Evolutionary conservation across 2,888 invertebrate genomes (phyloP).

Genomic region (Mythimna albipuncta): DNA sequence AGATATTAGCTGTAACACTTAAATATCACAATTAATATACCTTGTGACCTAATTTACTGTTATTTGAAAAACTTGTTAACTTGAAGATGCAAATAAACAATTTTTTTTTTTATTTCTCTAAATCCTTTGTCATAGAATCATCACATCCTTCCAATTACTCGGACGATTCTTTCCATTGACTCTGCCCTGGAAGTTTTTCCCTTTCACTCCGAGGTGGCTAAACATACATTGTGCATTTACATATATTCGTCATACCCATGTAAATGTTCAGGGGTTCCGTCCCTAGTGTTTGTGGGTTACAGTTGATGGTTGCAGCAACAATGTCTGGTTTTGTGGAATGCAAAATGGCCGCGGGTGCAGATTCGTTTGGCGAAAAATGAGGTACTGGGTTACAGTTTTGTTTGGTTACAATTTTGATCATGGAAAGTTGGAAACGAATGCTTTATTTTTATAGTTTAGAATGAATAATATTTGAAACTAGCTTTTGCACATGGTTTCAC

Average conservation of each 20-base stretch:
- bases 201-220: constrained; percentile 48
- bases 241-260: constrained; percentile 61
- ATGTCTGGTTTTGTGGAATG: constrained; percentile 47
- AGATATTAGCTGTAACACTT: too few species aligned
- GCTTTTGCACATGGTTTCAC: too few species aligned
- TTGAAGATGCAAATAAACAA: too few species aligned
- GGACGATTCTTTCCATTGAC: constrained; percentile 44
- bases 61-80: too few species aligned
- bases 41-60: too few species aligned
- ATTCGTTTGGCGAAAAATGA: constrained; percentile 20
- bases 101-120: background rate
- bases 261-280: constrained; percentile 50
- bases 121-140: background rate
- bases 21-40: too few species aligned
- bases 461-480: background rate
- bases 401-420: constrained; percentile 34
- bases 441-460: background rate
- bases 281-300: constrained; percentile 51
- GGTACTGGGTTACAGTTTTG: constrained; percentile 20
- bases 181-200: constrained; percentile 30
- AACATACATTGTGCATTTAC: constrained; percentile 60
- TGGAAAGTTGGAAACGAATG: background rate
- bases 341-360: constrained; percentile 23
- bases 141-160: constrained; percentile 37
- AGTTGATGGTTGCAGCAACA: constrained; percentile 51